Conservation (phyloP, 2,888 invertebrate genomes). For the Pristionchus maxplancki region DNA sequence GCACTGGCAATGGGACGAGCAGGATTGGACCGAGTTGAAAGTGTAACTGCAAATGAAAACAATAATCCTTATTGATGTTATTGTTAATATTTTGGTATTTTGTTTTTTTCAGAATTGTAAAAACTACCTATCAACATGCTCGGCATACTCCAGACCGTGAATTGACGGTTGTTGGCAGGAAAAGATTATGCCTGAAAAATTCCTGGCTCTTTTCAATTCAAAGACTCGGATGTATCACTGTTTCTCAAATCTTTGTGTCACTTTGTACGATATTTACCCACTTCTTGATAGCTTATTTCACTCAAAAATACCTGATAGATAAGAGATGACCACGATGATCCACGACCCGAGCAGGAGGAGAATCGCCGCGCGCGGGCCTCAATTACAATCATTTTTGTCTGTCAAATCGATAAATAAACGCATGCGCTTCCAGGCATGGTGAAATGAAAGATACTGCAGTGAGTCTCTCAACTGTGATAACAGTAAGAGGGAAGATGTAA, state of each 20-base stretch:
- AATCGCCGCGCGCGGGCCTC: constrained; percentile 48
- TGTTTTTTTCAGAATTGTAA: no score
- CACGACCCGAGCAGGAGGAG: constrained; percentile 58
- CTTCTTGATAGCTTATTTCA: no score
- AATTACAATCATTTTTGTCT: background rate
- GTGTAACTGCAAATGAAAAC: constrained; percentile 22
- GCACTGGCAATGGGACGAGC: constrained; percentile 41
- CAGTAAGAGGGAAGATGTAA: no score
- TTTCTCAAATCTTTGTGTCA: no score
- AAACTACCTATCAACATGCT: constrained; percentile 32
- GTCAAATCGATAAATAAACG: no score
- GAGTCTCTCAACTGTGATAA: no score
- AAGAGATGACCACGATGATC: constrained; percentile 60
- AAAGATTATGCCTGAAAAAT: constrained; percentile 31
- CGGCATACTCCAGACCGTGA: constrained; percentile 25
- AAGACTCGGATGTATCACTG: no score
- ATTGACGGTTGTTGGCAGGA: constrained; percentile 42
- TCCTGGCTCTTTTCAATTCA: no score
- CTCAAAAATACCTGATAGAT: constrained; percentile 64
- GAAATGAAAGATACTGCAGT: no score
- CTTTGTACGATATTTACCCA: no score
- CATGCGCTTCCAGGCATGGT: background rate
- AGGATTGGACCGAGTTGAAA: background rate
- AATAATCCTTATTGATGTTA: no score
- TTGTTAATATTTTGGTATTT: no score